Percentiles rank a stretch among this genome's conserved stretches.
Conservation (phyloP, 2,888 invertebrate species). For the Dryomyza anilis region DNA sequence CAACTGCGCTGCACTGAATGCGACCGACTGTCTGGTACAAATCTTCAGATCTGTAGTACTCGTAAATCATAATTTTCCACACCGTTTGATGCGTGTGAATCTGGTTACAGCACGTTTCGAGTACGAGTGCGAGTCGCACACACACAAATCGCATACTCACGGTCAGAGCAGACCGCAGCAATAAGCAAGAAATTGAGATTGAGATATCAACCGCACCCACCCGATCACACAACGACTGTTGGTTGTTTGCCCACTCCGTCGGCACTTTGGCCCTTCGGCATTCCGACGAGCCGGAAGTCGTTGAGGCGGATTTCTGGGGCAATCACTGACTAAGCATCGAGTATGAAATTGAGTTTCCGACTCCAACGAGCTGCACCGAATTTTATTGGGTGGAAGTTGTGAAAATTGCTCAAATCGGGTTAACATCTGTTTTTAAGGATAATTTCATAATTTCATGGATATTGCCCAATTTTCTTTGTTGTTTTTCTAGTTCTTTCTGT, state of each 20-base stretch:
- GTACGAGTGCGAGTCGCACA: not conserved
- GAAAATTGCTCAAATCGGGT: slow-evolving; percentile 22
- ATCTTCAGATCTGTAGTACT: slow-evolving; percentile 32
- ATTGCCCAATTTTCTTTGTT: slow-evolving; percentile 18
- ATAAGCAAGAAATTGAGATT: slow-evolving; percentile 13
- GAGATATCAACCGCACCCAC: slow-evolving; percentile 19
- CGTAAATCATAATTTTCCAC: slow-evolving; percentile 52
- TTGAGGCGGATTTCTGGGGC: not conserved
- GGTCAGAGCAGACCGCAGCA: not conserved
- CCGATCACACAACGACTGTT: not conserved
- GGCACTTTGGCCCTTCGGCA: not conserved
- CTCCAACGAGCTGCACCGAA: not conserved
- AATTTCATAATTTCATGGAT: slow-evolving; percentile 25
- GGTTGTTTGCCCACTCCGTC: not conserved
- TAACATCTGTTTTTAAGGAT: slow-evolving; percentile 27
- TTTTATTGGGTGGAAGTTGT: slow-evolving; percentile 26
- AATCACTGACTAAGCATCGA: slow-evolving; percentile 12
- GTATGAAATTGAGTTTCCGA: slow-evolving; percentile 24
- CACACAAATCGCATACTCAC: not conserved
- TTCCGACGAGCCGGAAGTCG: not conserved
- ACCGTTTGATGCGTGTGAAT: slow-evolving; percentile 50
- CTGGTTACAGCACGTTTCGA: slow-evolving; percentile 42
- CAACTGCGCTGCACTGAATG: not conserved
- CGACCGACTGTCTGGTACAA: slow-evolving; percentile 37
- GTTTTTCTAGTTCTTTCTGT: not conserved